Conservation (phyloP, 2,113 vertebrate species). For the Onychorhynchus coronatus region DNA sequence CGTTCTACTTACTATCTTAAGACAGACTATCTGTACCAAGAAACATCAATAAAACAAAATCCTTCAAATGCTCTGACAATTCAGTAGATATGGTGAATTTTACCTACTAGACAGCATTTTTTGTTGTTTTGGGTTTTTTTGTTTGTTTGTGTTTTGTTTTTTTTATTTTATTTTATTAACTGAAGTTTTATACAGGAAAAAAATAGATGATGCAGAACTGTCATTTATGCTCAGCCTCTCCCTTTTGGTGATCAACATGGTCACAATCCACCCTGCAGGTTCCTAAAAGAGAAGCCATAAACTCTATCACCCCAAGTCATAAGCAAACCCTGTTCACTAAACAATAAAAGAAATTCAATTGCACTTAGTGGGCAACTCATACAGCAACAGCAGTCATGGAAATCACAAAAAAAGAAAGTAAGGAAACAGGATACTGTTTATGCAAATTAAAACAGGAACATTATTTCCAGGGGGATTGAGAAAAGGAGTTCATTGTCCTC, state of each 20-base stretch:
- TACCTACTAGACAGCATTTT: background rate
- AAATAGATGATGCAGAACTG: background rate
- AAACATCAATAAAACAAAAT: background rate
- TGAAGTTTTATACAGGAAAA: background rate
- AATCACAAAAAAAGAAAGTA: background rate
- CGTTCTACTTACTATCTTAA: background rate
- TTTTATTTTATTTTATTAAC: background rate
- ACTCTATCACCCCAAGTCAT: background rate
- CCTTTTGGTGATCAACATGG: background rate
- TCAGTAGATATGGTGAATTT: background rate
- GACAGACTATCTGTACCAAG: background rate
- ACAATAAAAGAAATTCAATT: background rate
- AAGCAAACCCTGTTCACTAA: background rate
- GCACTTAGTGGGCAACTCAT: background rate
- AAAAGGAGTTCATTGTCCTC: background rate
- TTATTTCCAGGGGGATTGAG: background rate
- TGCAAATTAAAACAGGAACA: background rate
- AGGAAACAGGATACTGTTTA: background rate
- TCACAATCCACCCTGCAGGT: background rate
- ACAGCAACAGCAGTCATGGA: background rate
- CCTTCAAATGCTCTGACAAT: background rate
- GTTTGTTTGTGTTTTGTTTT: too few species aligned
- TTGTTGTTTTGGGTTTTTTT: background rate
- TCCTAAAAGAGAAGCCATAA: background rate
- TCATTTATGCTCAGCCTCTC: background rate